These are phyloP conservation scores for Gadopsis marmoratus DNA, from an alignment of 2,797 vertebrate species.

Conservation along the genomic window DNA sequence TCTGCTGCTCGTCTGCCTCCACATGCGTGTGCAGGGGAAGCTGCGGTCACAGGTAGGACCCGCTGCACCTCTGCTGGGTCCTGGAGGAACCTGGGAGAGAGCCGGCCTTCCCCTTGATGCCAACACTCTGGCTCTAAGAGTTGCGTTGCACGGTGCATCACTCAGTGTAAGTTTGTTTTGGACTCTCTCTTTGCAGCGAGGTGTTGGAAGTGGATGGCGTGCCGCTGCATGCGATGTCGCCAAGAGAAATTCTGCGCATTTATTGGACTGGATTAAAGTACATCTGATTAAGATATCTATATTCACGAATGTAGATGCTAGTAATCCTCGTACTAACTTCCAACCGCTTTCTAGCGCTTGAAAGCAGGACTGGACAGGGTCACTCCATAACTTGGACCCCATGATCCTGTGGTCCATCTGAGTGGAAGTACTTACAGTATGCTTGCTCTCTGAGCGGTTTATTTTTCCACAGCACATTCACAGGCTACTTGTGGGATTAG, in stretches of 20 bases:
- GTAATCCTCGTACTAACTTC: constrained; percentile 10
- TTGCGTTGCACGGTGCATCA: background rate
- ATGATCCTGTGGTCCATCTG: constrained; percentile 57
- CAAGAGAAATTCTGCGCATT: background rate
- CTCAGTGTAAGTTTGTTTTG: constrained; percentile 16
- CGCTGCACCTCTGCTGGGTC: constrained; percentile 44
- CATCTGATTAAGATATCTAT: constrained; percentile 9
- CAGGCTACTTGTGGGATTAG: constrained; percentile 64
- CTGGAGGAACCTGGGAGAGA: constrained; percentile 53
- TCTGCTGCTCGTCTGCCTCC: constrained; percentile 89
- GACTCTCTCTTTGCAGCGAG: constrained; percentile 16
- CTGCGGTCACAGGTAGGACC: constrained; percentile 91
- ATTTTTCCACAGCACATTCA: constrained; percentile 75
- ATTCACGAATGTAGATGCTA: background rate
- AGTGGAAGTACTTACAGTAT: constrained; percentile 72
- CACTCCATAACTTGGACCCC: constrained; percentile 34
- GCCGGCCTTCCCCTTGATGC: constrained; percentile 35
- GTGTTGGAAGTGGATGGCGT: constrained; percentile 9
- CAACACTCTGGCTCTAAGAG: constrained; percentile 19
- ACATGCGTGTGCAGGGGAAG: constrained; percentile 87
- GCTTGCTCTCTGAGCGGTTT: constrained; percentile 59
- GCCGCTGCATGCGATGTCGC: background rate
- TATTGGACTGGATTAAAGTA: constrained; percentile 12
- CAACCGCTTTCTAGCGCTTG: constrained; percentile 8
- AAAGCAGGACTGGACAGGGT: constrained; percentile 28